phyloP scores from a whole-genome alignment of 2,113 vertebrate species.

The Tachysurus fulvidraco region DNA sequence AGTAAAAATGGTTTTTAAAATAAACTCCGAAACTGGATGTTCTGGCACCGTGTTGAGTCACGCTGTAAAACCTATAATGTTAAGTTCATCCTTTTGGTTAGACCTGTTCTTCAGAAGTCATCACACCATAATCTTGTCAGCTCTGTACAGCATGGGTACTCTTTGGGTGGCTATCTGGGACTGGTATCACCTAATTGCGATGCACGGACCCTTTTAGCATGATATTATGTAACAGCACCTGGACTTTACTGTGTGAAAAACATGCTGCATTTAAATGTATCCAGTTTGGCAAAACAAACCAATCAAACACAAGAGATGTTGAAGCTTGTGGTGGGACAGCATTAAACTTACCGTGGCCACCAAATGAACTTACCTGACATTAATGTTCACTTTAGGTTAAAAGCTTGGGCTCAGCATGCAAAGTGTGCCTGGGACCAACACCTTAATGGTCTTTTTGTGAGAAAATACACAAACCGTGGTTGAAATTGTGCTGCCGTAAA shows the following conservation, averaged over 20 bases:
- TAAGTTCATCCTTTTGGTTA: neutral
- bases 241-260: neutral
- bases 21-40: neutral
- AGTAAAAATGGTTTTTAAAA: neutral
- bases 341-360: neutral
- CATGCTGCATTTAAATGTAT: neutral
- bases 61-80: neutral
- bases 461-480: neutral
- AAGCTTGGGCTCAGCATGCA: neutral
- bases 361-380: neutral
- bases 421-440: neutral
- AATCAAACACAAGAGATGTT: neutral
- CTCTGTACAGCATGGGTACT: neutral
- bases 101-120: neutral
- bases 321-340: neutral
- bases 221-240: neutral
- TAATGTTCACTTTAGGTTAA: neutral
- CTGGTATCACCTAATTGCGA: neutral
- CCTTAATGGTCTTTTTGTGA: neutral
- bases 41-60: neutral
- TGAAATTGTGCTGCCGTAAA: neutral
- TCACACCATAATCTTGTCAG: neutral
- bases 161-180: neutral
- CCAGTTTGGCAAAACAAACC: neutral
- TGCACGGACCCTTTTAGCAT: neutral